Conservation (phyloP, 2,113 vertebrate genomes). For the Takifugu bimaculatus region DNA sequence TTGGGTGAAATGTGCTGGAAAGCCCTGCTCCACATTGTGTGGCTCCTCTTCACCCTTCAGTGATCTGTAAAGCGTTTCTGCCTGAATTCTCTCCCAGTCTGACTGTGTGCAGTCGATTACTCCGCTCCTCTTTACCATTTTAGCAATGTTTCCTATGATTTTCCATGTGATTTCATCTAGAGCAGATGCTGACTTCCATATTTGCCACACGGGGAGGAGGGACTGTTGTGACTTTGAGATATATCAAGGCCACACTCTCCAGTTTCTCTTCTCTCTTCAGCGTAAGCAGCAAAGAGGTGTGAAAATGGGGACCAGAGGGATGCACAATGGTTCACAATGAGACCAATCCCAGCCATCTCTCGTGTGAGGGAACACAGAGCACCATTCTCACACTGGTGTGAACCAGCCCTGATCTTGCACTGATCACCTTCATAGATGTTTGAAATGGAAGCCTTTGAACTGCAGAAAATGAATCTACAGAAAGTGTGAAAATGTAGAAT, state of each 20-base stretch:
- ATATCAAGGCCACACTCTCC: background rate
- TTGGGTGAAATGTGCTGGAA: background rate
- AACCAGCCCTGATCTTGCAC: too few relatives aligned
- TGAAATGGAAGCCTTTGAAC: background rate
- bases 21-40: background rate
- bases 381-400: too few relatives aligned
- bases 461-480: background rate
- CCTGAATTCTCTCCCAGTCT: constrained; percentile 17
- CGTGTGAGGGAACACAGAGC: too few relatives aligned
- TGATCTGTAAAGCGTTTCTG: constrained; percentile 23
- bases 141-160: constrained; percentile 18
- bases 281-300: too few relatives aligned
- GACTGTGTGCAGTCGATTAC: constrained; percentile 36
- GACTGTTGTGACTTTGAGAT: background rate
- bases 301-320: too few relatives aligned
- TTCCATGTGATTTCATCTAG: constrained; percentile 28
- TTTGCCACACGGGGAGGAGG: constrained; percentile 8
- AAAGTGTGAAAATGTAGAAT: background rate
- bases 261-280: too few relatives aligned
- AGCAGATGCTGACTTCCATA: constrained; percentile 23
- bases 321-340: too few relatives aligned
- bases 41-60: constrained; percentile 19
- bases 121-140: constrained; percentile 33
- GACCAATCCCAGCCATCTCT: too few relatives aligned
- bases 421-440: background rate